phyloP scores from a whole-genome alignment of 2,888 invertebrate genomes.

The Thumatha senex region DNA sequence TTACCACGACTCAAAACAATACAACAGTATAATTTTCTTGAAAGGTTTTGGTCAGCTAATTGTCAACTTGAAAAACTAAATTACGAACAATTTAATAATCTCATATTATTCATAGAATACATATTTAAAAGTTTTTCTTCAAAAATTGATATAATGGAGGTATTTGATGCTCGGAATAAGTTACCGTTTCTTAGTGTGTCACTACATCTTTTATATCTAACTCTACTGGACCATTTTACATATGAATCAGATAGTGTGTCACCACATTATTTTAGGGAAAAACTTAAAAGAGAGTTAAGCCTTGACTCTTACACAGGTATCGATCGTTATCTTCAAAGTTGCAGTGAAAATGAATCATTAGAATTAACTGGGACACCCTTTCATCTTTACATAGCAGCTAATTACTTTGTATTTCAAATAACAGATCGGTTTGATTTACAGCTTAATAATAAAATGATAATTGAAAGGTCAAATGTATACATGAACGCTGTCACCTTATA shows the following conservation, averaged over 20 bases:
- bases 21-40: constrained; percentile 37
- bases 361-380: constrained; percentile 46
- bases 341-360: constrained; percentile 28
- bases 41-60: constrained; percentile 43
- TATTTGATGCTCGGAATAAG: constrained; percentile 20
- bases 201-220: constrained; percentile 39
- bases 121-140: constrained; percentile 25
- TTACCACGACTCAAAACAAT: constrained; percentile 30
- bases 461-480: constrained; percentile 32
- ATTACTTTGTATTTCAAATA: constrained; percentile 42
- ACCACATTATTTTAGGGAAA: constrained; percentile 31
- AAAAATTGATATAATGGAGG: constrained; percentile 8
- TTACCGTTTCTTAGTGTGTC: constrained; percentile 40
- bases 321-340: constrained; percentile 34
- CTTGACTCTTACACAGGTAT: constrained; percentile 32
- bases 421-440: constrained; percentile 35
- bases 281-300: constrained; percentile 32
- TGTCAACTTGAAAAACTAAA: constrained; percentile 41
- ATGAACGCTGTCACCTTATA: constrained; percentile 35
- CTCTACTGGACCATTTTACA: constrained; percentile 35
- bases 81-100: constrained; percentile 43
- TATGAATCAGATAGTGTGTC: constrained; percentile 39
- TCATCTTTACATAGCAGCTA: constrained; percentile 45
- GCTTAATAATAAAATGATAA: constrained; percentile 24
- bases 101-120: constrained; percentile 38